Evolutionary conservation across 2,113 vertebrate species (phyloP).

Genomic region (Channa maculata): DNA sequence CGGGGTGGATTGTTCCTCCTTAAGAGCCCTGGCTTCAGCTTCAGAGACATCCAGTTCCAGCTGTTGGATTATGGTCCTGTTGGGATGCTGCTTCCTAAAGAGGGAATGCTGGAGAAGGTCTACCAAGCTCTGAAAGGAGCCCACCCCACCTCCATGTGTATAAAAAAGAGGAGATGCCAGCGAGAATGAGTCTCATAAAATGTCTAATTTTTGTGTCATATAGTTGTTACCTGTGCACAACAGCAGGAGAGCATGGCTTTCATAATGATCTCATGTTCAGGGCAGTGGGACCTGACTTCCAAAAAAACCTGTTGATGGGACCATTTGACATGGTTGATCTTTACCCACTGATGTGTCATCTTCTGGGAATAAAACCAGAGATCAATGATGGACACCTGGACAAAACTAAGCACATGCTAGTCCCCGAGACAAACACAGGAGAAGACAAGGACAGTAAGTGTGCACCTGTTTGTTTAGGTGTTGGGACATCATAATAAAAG

Average conservation of each 20-base stretch:
- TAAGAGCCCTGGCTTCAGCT: constrained; percentile 81
- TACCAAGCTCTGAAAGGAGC: constrained; percentile 82
- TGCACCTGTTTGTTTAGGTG: no score
- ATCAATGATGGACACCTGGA: constrained; percentile 84
- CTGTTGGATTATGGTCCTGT: constrained; percentile 89
- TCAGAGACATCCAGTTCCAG: constrained; percentile 87
- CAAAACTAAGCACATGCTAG: constrained; percentile 51
- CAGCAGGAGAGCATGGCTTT: constrained; percentile 89
- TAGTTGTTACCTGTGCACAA: constrained; percentile 84
- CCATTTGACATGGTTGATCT: constrained; percentile 85
- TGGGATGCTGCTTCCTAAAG: constrained; percentile 88
- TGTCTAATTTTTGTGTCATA: neutral
- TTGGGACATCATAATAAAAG: neutral
- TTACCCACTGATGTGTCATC: constrained; percentile 84
- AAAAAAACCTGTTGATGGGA: constrained; percentile 52
- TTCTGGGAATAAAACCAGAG: constrained; percentile 87
- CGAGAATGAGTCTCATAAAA: constrained; percentile 5
- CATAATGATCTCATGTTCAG: constrained; percentile 85
- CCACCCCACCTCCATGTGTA: constrained; percentile 85
- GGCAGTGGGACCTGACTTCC: constrained; percentile 88
- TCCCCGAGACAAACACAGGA: neutral
- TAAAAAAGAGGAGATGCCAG: constrained; percentile 88
- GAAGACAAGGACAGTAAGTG: constrained; percentile 25
- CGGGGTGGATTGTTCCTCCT: constrained; percentile 76
- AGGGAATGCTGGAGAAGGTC: constrained; percentile 87